These are phyloP conservation scores for Dromaius novaehollandiae DNA, from an alignment of 2,113 vertebrate genomes.

Conservation along the genomic window DNA sequence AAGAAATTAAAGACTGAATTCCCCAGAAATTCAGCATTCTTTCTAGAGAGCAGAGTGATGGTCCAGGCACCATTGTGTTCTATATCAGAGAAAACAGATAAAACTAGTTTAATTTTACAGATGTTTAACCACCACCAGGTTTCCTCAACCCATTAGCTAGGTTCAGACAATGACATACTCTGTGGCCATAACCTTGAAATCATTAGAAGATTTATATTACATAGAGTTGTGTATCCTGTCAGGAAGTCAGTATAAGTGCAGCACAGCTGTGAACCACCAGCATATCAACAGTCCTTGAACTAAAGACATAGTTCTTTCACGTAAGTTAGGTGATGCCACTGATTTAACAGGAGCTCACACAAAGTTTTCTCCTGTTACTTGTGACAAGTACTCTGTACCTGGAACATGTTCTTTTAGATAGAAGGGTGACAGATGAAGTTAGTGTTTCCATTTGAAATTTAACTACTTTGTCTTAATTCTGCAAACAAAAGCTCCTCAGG, in stretches of 20 bases:
- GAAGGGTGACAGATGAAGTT: background rate
- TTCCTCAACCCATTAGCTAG: background rate
- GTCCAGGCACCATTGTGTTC: background rate
- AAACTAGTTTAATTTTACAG: background rate
- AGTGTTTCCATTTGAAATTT: background rate
- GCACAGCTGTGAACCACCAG: background rate
- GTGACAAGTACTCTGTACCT: background rate
- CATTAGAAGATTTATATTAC: background rate
- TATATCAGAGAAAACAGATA: background rate
- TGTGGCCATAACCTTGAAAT: background rate
- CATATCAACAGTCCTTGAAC: background rate
- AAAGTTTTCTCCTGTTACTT: background rate
- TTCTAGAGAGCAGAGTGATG: background rate
- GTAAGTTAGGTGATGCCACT: background rate
- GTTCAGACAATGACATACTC: background rate
- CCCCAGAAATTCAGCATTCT: background rate
- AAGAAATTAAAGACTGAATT: background rate
- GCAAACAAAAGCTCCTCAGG: background rate
- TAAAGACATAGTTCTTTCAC: background rate
- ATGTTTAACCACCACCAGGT: background rate
- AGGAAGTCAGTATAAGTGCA: background rate
- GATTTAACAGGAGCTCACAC: background rate
- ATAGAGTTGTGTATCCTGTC: background rate
- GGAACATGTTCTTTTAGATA: fast-evolving
- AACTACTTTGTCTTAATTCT: background rate